Evolutionary conservation across 2,888 invertebrate genomes (phyloP), one percentile per base, ranked within the genome.

Genomic region (Acanthococcus lagerstroemiae): DNA sequence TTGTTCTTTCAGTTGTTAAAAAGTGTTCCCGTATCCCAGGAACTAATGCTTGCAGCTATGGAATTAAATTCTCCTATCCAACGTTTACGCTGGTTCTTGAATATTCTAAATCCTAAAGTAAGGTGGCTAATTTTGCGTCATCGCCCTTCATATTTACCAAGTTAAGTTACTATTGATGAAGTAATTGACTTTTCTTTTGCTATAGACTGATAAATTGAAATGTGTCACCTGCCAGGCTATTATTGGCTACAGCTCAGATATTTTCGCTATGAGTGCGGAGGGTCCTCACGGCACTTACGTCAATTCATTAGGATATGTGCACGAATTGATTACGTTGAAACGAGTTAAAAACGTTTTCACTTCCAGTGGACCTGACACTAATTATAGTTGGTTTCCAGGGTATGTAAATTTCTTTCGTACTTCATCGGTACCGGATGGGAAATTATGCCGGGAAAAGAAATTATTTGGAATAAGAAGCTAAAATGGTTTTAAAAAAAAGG

Each of bases 371-470:
- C 77, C 79, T 4, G 85, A 86, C 1, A 82, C 82, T n/a, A 83
- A 86, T 71, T 86, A 84, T 73, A 86, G 85, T 69, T 91, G 91
- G 91, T 91, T 91, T 76, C 90, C 90, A 5, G 90, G 88, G 84
- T 86, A 78, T 76, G 78, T 73, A 22, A 4, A 21, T 25, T 24
- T 58, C 15, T 45, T 4, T 45, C 19, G 15, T 37, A n/a, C n/a
- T n/a, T n/a, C n/a, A n/a, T n/a, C n/a, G n/a, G n/a, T n/a, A n/a
- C n/a, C n/a, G n/a, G n/a, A n/a, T n/a, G n/a, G n/a, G n/a, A n/a
- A n/a, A n/a, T n/a, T n/a, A n/a, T n/a, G n/a, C n/a, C n/a, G n/a
- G n/a, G n/a, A n/a, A n/a, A n/a, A n/a, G n/a, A n/a, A n/a, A n/a
- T n/a, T n/a, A n/a, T n/a, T n/a, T n/a, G n/a, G n/a, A n/a, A n/a